These are phyloP conservation scores for Sylvia borin DNA, from an alignment of 2,797 vertebrate species.

Conservation along the genomic window DNA sequence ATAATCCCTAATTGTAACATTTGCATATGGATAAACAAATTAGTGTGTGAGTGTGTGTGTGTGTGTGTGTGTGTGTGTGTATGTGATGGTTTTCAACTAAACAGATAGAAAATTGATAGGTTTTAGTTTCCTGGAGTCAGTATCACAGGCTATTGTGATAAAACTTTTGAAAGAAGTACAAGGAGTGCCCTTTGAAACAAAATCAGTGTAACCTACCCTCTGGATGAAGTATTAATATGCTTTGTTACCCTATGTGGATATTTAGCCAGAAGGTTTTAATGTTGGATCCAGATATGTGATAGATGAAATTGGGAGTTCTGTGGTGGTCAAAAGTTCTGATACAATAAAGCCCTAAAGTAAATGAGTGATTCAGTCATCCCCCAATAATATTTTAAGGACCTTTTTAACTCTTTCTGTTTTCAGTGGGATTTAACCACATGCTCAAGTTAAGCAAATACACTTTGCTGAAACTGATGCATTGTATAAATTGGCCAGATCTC, in stretches of 20 bases:
- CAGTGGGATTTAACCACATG: background rate
- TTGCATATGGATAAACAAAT: constrained; percentile 12
- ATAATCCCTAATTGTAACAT: background rate
- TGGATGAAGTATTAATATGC: background rate
- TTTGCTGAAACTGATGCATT: background rate
- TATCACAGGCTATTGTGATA: background rate
- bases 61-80: background rate
- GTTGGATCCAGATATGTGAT: background rate
- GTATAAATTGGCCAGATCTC: background rate
- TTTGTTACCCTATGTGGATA: background rate
- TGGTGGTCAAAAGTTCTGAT: background rate
- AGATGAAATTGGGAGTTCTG: background rate
- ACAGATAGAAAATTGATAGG: background rate
- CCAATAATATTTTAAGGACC: background rate
- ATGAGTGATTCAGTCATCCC: background rate
- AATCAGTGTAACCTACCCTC: background rate
- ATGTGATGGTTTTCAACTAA: background rate
- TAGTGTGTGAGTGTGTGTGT: background rate
- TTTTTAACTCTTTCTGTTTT: background rate
- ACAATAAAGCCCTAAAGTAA: background rate
- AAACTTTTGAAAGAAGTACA: background rate
- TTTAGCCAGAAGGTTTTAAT: background rate
- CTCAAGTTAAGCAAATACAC: background rate
- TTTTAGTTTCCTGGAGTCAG: constrained; percentile 46
- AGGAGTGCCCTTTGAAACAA: background rate